These are phyloP conservation scores for Machimus atricapillus DNA, from an alignment of 2,888 invertebrate species.

Conservation along the genomic window DNA sequence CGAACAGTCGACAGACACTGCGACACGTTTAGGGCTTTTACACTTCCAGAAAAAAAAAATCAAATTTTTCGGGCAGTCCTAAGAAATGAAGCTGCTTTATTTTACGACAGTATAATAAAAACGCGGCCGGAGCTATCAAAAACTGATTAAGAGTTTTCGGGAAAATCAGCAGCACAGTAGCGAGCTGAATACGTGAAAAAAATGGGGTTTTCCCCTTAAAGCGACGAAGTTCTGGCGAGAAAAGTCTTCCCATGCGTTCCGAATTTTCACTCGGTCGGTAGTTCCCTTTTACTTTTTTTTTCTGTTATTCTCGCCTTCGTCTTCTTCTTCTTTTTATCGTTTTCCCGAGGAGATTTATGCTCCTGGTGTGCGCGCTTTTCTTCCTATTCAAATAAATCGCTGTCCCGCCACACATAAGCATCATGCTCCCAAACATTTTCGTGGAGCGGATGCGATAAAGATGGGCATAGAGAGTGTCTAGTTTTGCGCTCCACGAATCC, in stretches of 20 bases:
- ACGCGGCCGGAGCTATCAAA: conserved; percentile 45
- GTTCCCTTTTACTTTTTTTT: conserved; percentile 7
- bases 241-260: conserved; percentile 42
- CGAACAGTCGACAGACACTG: background rate
- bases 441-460: conserved; percentile 17
- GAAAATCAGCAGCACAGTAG: conserved; percentile 41
- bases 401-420: background rate
- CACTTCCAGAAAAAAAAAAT: background rate
- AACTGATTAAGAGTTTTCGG: conserved; percentile 44
- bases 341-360: conserved; percentile 28
- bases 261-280: conserved; percentile 7
- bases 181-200: conserved; percentile 40
- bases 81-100: background rate
- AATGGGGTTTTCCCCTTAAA: conserved; percentile 46
- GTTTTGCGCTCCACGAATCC: background rate
- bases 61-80: background rate
- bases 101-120: conserved; percentile 37
- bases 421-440: background rate
- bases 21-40: background rate
- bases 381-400: conserved; percentile 33
- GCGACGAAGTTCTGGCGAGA: conserved; percentile 36
- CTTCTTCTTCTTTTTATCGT: conserved; percentile 17
- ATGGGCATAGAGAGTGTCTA: background rate
- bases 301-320: background rate
- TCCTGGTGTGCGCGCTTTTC: conserved; percentile 30